Conservation (phyloP, 2,888 invertebrate genomes). For the Chloroclystis v-ata region DNA sequence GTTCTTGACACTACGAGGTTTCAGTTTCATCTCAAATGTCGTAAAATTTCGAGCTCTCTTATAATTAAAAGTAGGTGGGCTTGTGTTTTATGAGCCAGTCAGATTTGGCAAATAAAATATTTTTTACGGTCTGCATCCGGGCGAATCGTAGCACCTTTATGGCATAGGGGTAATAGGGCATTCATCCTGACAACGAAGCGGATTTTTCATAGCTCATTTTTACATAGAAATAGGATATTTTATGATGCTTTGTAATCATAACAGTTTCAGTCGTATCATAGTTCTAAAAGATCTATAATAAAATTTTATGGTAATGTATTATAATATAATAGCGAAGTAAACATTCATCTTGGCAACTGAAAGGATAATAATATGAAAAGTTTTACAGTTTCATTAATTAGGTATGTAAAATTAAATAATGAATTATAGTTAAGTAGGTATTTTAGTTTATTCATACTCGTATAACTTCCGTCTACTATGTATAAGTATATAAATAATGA, state of each 20-base stretch:
- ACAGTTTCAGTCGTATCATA: not conserved
- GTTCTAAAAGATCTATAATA: too few species aligned
- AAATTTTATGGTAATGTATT: too few species aligned
- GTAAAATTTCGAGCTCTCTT: slow-evolving; percentile 18
- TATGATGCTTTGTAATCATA: not conserved
- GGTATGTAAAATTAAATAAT: too few species aligned
- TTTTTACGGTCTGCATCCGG: slow-evolving; percentile 13
- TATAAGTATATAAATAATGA: too few species aligned
- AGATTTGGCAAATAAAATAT: slow-evolving; percentile 21
- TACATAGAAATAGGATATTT: not conserved
- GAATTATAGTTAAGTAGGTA: too few species aligned
- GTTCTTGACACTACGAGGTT: not conserved
- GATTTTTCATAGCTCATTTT: not conserved
- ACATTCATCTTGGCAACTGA: too few species aligned
- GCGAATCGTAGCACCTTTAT: slow-evolving; percentile 3
- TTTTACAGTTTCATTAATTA: too few species aligned
- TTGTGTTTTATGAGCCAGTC: slow-evolving; percentile 17
- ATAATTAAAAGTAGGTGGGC: slow-evolving; percentile 17
- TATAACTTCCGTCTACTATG: too few species aligned
- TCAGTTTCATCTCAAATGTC: slow-evolving; percentile 10
- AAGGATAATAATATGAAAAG: too few species aligned
- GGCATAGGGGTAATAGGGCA: slow-evolving; percentile 2
- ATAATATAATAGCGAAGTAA: too few species aligned
- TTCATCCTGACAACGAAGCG: slow-evolving; percentile 6
- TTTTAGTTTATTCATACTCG: too few species aligned